Conservation (phyloP, 37 sponge, comb jelly and placozoan genomes). For the Cliona cf. orientalis region DNA sequence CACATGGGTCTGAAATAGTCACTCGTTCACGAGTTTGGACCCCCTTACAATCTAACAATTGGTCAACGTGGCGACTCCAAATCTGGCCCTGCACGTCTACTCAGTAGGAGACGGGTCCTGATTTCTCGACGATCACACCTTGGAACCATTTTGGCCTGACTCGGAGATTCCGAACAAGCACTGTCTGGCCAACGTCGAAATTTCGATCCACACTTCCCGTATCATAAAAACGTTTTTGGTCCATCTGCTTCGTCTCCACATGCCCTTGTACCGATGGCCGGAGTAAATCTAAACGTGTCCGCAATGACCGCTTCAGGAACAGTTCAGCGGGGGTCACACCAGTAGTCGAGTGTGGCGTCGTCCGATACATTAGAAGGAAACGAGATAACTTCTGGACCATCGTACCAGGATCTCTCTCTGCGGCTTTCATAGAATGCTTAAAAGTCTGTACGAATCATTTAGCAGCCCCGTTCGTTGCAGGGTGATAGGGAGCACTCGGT, state of each 20-base stretch:
- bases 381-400: not conserved
- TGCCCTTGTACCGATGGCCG: not conserved
- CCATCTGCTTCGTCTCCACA: not conserved
- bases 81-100: not conserved
- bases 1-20: no score
- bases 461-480: no score
- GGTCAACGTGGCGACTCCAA: slow-evolving; percentile 20
- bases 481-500: no score
- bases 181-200: slow-evolving; percentile 14
- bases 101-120: slow-evolving; percentile 12
- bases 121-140: not conserved
- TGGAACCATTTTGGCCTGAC: slow-evolving; percentile 2
- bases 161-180: not conserved
- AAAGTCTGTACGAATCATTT: no score
- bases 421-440: slow-evolving; percentile 16
- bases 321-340: slow-evolving; percentile 20
- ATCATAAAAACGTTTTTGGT: slow-evolving; percentile 19
- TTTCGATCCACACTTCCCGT: not conserved
- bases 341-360: slow-evolving; percentile 3
- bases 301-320: slow-evolving; percentile 3
- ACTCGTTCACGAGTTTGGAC: not conserved
- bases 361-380: not conserved
- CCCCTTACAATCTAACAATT: not conserved
- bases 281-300: not conserved
- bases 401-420: not conserved